Evolutionary conservation across 2,797 vertebrate species (phyloP).

Genomic region (Arremon brunneinucha): DNA sequence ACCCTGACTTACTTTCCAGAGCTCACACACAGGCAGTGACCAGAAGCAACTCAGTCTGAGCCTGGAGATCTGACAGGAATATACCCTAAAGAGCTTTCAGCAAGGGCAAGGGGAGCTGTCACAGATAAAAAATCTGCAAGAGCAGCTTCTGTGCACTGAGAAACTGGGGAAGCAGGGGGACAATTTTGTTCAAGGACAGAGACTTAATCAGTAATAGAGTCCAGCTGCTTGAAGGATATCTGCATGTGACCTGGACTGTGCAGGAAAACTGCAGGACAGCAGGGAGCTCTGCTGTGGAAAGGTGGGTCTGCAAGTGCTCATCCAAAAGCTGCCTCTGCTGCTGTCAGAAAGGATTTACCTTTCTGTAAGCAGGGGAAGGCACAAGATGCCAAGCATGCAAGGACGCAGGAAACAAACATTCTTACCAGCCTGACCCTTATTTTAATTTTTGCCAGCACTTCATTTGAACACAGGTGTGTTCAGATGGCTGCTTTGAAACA

Average conservation of each 20-base stretch:
- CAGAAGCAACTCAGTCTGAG: neutral
- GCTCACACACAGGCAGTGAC: neutral
- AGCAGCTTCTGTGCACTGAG: neutral
- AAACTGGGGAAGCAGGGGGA: neutral
- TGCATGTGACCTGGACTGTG: accelerated
- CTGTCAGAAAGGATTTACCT: neutral
- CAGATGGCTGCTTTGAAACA: neutral
- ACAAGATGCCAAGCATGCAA: neutral
- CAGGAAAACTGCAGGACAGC: neutral
- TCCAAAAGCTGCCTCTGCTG: neutral
- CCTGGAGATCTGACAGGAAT: neutral
- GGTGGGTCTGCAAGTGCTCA: neutral
- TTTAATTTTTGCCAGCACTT: neutral
- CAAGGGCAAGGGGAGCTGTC: neutral
- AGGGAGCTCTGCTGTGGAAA: neutral
- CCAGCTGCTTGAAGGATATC: neutral
- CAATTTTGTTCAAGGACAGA: neutral
- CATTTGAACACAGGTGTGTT: neutral
- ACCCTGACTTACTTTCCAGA: neutral
- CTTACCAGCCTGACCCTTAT: neutral
- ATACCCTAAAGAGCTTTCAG: neutral
- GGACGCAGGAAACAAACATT: neutral
- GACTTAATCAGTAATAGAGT: neutral
- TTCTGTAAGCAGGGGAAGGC: neutral
- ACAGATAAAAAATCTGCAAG: neutral